A percentile compares a stretch with the other conserved stretches of the same genome.
phyloP scores from a whole-genome alignment of 1,140 invertebrate genomes.

The Drosophila athabasca region DNA sequence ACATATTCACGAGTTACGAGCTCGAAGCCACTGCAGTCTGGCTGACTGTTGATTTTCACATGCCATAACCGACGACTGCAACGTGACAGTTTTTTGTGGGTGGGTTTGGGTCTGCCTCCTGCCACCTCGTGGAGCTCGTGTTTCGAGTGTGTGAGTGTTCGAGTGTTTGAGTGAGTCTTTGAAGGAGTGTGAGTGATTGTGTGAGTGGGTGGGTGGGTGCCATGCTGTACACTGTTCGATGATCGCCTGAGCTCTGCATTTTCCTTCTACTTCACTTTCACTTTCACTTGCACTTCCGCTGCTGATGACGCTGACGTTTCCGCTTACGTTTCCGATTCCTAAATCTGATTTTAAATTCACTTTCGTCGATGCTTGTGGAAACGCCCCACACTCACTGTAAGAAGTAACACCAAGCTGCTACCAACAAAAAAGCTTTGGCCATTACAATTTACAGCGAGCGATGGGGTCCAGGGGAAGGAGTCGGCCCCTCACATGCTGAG shows the following conservation, averaged over 20 bases:
- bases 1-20: too few species aligned
- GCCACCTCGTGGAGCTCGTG: background rate
- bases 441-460: constrained; percentile 80
- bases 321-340: constrained; percentile 20
- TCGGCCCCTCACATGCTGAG: constrained; percentile 20
- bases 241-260: constrained; percentile 29
- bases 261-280: constrained; percentile 57
- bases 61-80: background rate
- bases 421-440: constrained; percentile 68
- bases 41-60: too few species aligned
- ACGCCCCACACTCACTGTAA: constrained; percentile 81
- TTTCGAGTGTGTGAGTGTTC: constrained; percentile 22
- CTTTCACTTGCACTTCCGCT: constrained; percentile 30
- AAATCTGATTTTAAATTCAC: constrained; percentile 13
- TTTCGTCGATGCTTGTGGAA: constrained; percentile 10
- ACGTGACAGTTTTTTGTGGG: constrained; percentile 36
- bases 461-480: constrained; percentile 37
- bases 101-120: background rate
- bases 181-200: constrained; percentile 15
- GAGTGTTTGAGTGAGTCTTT: constrained; percentile 3
- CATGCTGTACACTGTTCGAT: constrained; percentile 14
- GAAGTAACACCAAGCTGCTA: constrained; percentile 83
- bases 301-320: constrained; percentile 16
- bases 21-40: too few species aligned
- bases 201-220: background rate